phyloP scores from a whole-genome alignment of 2,888 invertebrate species.

The Agapostemon virescens region DNA sequence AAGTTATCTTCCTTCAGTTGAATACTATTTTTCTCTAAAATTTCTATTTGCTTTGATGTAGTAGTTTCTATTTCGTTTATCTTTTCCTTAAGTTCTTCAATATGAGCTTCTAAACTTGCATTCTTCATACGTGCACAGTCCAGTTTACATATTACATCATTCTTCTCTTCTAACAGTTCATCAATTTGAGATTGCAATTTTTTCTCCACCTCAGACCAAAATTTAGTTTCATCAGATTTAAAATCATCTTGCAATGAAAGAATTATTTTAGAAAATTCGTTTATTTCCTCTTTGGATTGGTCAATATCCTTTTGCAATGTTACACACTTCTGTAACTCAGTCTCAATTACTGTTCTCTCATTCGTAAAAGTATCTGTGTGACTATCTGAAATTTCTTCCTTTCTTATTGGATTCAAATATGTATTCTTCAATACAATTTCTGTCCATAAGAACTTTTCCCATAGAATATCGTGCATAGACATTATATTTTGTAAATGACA shows the following conservation, averaged over 20 bases:
- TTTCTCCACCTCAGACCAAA: slow-evolving; percentile 63
- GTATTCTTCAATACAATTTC: slow-evolving; percentile 58
- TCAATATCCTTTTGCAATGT: slow-evolving; percentile 50
- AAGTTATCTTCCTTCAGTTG: slow-evolving; percentile 65
- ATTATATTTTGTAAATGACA: slow-evolving; percentile 54
- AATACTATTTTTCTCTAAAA: slow-evolving; percentile 47
- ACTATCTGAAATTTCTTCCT: slow-evolving; percentile 17
- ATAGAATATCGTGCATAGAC: slow-evolving; percentile 56
- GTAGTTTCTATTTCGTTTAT: slow-evolving; percentile 58
- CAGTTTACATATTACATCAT: slow-evolving; percentile 71
- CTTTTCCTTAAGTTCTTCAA: slow-evolving; percentile 70
- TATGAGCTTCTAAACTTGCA: slow-evolving; percentile 72
- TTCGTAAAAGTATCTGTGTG: slow-evolving; percentile 31
- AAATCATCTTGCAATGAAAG: slow-evolving; percentile 59
- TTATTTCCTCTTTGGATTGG: slow-evolving; percentile 57
- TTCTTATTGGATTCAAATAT: slow-evolving; percentile 28
- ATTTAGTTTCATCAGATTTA: slow-evolving; percentile 61
- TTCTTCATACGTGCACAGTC: slow-evolving; percentile 68
- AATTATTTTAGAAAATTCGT: slow-evolving; percentile 58
- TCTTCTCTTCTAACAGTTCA: slow-evolving; percentile 67
- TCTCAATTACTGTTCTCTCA: slow-evolving; percentile 44
- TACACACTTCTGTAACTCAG: slow-evolving; percentile 55
- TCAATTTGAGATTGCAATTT: slow-evolving; percentile 67
- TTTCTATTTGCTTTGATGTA: slow-evolving; percentile 42
- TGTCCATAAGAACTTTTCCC: slow-evolving; percentile 60